phyloP scores from a whole-genome alignment of 2,888 invertebrate genomes.

The Pristionchus maxplancki region DNA sequence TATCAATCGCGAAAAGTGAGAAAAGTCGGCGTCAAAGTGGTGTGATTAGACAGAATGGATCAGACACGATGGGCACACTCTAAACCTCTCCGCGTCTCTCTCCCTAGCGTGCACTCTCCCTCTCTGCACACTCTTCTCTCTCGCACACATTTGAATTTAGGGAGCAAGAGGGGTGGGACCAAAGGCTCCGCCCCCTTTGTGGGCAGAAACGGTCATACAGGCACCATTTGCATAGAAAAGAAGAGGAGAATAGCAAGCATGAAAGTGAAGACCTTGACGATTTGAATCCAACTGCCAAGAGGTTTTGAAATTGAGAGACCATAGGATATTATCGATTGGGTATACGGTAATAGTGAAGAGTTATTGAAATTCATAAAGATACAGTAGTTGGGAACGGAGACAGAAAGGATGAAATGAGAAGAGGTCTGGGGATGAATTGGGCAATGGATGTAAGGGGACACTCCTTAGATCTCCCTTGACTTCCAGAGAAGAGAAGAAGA shows the following conservation, averaged over 20 bases:
- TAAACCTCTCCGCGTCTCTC: conserved; percentile 38
- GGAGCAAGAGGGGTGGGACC: conserved; percentile 39
- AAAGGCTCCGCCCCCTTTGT: conserved; percentile 37
- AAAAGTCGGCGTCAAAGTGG: conserved; percentile 6
- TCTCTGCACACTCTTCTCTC: conserved; percentile 38
- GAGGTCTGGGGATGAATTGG: neutral
- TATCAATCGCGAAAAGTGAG: neutral
- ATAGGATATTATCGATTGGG: neutral
- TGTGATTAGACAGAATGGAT: conserved; percentile 43
- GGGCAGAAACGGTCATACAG: conserved; percentile 44
- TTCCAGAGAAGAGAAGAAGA: neutral
- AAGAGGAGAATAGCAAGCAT: neutral
- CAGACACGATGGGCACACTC: conserved; percentile 40
- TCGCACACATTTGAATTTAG: conserved; percentile 41
- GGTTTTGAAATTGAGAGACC: neutral
- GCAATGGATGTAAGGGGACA: conserved; percentile 34
- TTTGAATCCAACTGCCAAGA: conserved; percentile 28
- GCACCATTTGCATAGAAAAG: conserved; percentile 48
- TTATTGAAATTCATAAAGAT: neutral
- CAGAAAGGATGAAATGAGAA: neutral
- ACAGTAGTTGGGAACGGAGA: neutral
- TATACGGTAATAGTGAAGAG: neutral
- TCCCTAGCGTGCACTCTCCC: conserved; percentile 27
- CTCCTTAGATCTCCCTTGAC: neutral
- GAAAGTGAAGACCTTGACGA: conserved; percentile 40